These are phyloP conservation scores for Podargus strigoides DNA, from an alignment of 2,797 vertebrate genomes.

Conservation along the genomic window DNA sequence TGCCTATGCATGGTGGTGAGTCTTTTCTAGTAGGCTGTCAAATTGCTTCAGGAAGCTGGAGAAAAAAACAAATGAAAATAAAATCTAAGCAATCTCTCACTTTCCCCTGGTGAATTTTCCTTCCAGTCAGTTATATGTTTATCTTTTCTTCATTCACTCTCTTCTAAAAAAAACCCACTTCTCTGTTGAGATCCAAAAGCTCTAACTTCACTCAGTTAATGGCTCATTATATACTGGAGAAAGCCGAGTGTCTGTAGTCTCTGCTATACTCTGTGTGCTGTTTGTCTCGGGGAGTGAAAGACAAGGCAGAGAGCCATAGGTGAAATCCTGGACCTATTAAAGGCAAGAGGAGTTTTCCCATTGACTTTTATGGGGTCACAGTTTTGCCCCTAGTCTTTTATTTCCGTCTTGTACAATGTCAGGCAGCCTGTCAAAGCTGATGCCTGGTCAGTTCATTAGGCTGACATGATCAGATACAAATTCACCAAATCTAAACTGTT, in stretches of 20 bases:
- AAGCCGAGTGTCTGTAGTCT: neutral
- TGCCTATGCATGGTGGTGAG: neutral
- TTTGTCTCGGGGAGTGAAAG: conserved; percentile 36
- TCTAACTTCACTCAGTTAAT: conserved; percentile 8
- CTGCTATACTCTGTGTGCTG: neutral
- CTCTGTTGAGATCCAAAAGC: conserved; percentile 1
- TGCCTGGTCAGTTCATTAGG: neutral
- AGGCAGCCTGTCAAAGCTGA: conserved; percentile 37
- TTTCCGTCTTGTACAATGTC: neutral
- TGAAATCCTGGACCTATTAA: conserved; percentile 42
- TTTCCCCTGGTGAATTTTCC: neutral
- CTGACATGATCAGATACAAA: conserved; percentile 27
- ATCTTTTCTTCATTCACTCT: neutral
- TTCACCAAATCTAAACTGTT: conserved; percentile 6
- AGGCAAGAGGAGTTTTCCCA: conserved; percentile 22
- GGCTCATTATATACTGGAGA: conserved; percentile 2
- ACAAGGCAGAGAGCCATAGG: neutral
- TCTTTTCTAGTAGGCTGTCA: neutral
- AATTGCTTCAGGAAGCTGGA: neutral
- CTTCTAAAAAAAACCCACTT: neutral
- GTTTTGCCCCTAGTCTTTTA: conserved; percentile 39
- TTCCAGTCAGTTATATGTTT: conserved; percentile 17
- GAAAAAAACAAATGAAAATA: neutral
- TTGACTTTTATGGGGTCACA: conserved; percentile 31
- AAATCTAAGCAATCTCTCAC: neutral